Evolutionary conservation across 2,888 invertebrate species (phyloP).

Genomic region (Drosophila multiciliata): DNA sequence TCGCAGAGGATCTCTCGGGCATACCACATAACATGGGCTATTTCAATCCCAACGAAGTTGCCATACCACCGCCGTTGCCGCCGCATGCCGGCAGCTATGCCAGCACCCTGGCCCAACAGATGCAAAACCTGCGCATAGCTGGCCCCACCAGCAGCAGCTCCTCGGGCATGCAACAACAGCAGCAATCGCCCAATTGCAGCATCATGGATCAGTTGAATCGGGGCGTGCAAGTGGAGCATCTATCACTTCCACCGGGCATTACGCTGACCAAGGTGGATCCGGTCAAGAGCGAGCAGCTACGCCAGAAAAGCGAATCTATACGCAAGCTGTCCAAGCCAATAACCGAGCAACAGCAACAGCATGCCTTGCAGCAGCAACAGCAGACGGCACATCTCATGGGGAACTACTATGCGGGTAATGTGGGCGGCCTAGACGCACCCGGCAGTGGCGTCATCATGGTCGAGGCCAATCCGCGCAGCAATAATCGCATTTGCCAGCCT

Average conservation of each 20-base stretch:
- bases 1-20: conserved; percentile 74
- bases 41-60: conserved; percentile 81
- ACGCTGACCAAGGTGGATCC: conserved; percentile 91
- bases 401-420: conserved; percentile 56
- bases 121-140: conserved; percentile 76
- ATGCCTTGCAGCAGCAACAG: conserved; percentile 51
- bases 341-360: conserved; percentile 60
- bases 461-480: conserved; percentile 79
- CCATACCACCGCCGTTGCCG: conserved; percentile 63
- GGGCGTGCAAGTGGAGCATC: conserved; percentile 87
- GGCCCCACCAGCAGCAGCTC: conserved; percentile 15
- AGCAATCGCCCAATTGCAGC: conserved; percentile 78
- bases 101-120: conserved; percentile 75
- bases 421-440: conserved; percentile 69
- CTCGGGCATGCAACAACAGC: conserved; percentile 40
- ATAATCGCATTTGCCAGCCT: conserved; percentile 46
- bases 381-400: conserved; percentile 51
- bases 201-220: conserved; percentile 85
- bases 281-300: conserved; percentile 82
- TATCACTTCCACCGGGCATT: conserved; percentile 91
- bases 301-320: conserved; percentile 84
- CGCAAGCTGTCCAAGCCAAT: conserved; percentile 82
- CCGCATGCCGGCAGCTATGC: conserved; percentile 66
- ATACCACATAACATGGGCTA: conserved; percentile 83
- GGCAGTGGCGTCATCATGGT: conserved; percentile 84